Evolutionary conservation across 2,888 invertebrate species (phyloP).

Genomic region (Timema podura): DNA sequence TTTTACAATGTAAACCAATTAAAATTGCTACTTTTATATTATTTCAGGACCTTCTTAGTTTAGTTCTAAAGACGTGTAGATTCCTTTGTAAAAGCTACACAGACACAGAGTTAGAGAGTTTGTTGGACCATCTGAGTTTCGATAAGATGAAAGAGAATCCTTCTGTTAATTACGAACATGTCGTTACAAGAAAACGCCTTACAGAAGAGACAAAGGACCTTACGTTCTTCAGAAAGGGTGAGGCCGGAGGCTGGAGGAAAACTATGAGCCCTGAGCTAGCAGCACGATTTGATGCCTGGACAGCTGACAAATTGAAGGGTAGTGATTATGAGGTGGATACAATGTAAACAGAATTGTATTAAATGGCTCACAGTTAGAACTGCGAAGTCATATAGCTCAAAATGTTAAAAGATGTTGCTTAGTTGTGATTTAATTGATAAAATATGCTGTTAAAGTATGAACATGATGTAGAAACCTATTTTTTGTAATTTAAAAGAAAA

Average conservation of each 20-base stretch:
- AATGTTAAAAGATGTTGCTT: too few species aligned
- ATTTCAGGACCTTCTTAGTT: slow-evolving; percentile 44
- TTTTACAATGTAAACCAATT: too few species aligned
- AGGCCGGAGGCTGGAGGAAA: slow-evolving; percentile 48
- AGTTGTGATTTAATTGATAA: too few species aligned
- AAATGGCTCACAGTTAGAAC: too few species aligned
- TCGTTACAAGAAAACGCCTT: slow-evolving; percentile 33
- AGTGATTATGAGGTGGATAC: slow-evolving; percentile 15
- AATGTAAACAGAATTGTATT: too few species aligned
- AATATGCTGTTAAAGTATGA: too few species aligned
- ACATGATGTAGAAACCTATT: too few species aligned
- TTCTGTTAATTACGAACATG: slow-evolving; percentile 45
- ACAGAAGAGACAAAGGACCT: slow-evolving; percentile 31
- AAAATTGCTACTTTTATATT: too few species aligned
- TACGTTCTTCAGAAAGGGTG: slow-evolving; percentile 42
- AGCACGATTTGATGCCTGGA: slow-evolving; percentile 42
- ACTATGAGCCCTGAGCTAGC: slow-evolving; percentile 44
- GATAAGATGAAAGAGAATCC: slow-evolving; percentile 51
- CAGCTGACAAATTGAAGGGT: slow-evolving; percentile 6
- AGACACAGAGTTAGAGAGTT: slow-evolving; percentile 41
- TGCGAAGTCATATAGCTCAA: too few species aligned
- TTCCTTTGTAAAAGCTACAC: slow-evolving; percentile 45
- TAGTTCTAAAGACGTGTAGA: slow-evolving; percentile 44
- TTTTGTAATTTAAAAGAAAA: too few species aligned
- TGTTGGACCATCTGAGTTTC: slow-evolving; percentile 50